Conservation (phyloP, 1,140 invertebrate species). For the Drosophila nikananu region DNA sequence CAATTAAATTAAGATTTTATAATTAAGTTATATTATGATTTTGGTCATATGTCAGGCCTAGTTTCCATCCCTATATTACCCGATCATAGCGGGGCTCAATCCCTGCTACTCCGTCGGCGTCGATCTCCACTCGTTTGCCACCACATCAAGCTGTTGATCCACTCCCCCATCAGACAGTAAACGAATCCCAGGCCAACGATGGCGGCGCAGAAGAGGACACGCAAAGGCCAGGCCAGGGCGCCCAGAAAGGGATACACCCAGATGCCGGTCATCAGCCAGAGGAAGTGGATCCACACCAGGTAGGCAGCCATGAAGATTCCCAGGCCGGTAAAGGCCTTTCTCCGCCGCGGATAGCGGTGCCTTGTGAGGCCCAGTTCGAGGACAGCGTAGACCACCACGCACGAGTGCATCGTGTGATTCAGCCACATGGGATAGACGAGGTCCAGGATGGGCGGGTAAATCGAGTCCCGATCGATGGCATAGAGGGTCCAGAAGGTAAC, state of each 20-base stretch:
- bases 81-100: neutral
- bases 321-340: conserved; percentile 87
- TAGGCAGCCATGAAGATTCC: conserved; percentile 88
- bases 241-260: conserved; percentile 95
- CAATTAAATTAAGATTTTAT: neutral
- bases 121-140: too few species aligned
- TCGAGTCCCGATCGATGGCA: conserved; percentile 90
- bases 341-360: conserved; percentile 89
- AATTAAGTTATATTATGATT: neutral
- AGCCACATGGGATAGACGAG: conserved; percentile 92
- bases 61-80: neutral
- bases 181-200: conserved; percentile 13
- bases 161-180: conserved; percentile 56
- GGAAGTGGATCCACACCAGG: conserved; percentile 90
- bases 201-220: conserved; percentile 64
- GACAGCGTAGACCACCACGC: conserved; percentile 89
- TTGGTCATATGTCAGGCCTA: neutral
- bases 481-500: conserved; percentile 94
- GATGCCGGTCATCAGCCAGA: conserved; percentile 88
- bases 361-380: conserved; percentile 88
- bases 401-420: conserved; percentile 94
- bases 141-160: conserved; percentile 20
- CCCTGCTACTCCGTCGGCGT: neutral
- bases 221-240: conserved; percentile 88
- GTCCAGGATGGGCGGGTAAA: conserved; percentile 92